Conservation (phyloP, 2,113 vertebrate genomes). For the Chlorodrepanis virens region DNA sequence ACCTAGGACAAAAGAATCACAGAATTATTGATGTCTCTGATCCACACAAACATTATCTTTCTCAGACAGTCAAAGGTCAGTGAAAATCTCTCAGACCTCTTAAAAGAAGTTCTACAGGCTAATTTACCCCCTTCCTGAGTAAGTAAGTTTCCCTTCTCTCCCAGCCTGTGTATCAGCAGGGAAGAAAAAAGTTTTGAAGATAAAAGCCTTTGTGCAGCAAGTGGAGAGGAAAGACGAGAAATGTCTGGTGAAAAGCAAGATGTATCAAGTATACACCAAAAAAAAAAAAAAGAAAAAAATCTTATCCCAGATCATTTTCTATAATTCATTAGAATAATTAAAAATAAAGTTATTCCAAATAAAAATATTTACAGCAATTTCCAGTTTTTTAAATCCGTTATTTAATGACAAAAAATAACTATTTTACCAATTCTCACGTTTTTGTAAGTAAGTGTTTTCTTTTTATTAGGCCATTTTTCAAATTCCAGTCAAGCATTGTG, state of each 20-base stretch:
- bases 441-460: slow-evolving; percentile 31
- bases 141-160: slow-evolving; percentile 32
- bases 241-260: not conserved
- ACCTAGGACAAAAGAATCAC: slow-evolving; percentile 20
- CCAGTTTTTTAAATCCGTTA: not conserved
- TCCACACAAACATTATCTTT: slow-evolving; percentile 37
- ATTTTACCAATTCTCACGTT: slow-evolving; percentile 7
- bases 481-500: slow-evolving; percentile 46
- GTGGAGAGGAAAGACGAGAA: not conserved
- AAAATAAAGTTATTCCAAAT: slow-evolving; percentile 15
- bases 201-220: slow-evolving; percentile 3
- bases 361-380: not conserved
- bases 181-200: slow-evolving; percentile 48
- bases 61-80: slow-evolving; percentile 8
- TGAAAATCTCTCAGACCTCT: slow-evolving; percentile 30
- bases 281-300: not conserved
- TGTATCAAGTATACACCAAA: not conserved
- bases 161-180: not conserved
- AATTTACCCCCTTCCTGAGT: slow-evolving; percentile 34
- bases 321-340: not conserved
- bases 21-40: slow-evolving; percentile 45
- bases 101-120: slow-evolving; percentile 47
- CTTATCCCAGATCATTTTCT: not conserved
- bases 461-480: slow-evolving; percentile 62
- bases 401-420: not conserved